Conservation (phyloP, 2,888 invertebrate species). For the Tinea semifulvella region DNA sequence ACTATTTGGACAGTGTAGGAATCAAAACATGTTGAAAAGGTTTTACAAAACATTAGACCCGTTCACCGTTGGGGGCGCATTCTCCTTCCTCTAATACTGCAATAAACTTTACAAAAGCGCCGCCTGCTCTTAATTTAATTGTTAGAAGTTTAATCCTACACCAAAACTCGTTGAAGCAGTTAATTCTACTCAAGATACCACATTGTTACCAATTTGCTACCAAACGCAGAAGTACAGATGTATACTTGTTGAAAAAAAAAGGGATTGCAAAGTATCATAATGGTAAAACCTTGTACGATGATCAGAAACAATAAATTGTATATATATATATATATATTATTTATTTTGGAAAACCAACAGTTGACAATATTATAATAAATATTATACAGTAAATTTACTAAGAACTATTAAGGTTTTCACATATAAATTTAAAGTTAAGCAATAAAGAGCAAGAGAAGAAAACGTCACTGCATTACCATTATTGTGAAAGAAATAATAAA, state of each 20-base stretch:
- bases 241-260: slow-evolving; percentile 3
- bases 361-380: no score
- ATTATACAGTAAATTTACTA: no score
- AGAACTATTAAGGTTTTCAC: no score
- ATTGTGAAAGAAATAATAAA: no score
- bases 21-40: slow-evolving; percentile 8
- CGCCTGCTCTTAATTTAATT: slow-evolving; percentile 41
- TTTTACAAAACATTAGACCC: slow-evolving; percentile 18
- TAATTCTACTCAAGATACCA: slow-evolving; percentile 49
- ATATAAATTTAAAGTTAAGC: no score
- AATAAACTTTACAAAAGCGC: slow-evolving; percentile 30
- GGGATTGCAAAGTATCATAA: no score
- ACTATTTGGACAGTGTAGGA: background rate
- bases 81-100: slow-evolving; percentile 27
- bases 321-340: no score
- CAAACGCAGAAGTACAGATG: slow-evolving; percentile 16
- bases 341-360: no score
- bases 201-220: slow-evolving; percentile 28
- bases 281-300: no score
- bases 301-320: no score
- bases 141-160: slow-evolving; percentile 37
- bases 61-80: slow-evolving; percentile 32
- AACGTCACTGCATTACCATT: no score
- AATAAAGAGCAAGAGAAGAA: no score
- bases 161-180: slow-evolving; percentile 38